Base-by-base conservation (phyloP, 2,113 vertebrate genomes). In the Athene noctua region DNA sequence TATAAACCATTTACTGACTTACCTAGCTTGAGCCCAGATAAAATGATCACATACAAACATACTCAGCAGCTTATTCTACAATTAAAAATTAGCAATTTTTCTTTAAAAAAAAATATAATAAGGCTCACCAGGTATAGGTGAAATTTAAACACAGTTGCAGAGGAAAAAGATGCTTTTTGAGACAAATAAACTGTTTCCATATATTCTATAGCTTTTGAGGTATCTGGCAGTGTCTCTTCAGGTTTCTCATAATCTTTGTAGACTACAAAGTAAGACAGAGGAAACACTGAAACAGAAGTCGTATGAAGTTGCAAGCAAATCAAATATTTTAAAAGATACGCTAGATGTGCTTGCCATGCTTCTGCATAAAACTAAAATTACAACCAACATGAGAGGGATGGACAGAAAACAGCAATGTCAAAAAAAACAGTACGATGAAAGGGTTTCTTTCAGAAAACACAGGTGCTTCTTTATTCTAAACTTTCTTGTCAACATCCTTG, bases 311-410 rank as follows among this genome's bases (percentile, higher is more conserved):
- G 68, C 27, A 65, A 79, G 47, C n/a, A 83, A 68, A 65, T 47
- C 4, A 38, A 67, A 22, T 44, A 44, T 19, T 87, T 61, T 18
- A 47, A 67, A 67, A 80, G 36, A 29, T 72, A 19, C 5, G 4
- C 19, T 44, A 16, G 49, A 16, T 25, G 17, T 63, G 26, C 40
- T 82, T 0, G 0, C 4, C 13, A 27, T 8, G 3, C 12, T 63
- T 29, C 20, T 78, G 26, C 47, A 8, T 47, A 46, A 46, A 91
- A 40, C 15, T 58, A 30, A 66, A 74, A 40, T 62, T 44, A 29
- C 17, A 54, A 46, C 2, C 17, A 49, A 42, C 2, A 1, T 46
- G 52, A 70, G 36, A 75, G 19, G 7, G 32, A 86, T 25, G 26
- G 23, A 26, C 9, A 62, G 36, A 52, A 84, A 52, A 4, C 20